phyloP scores from a whole-genome alignment of 92 coral and sea anemone species.

The Phenganax stokvisi region DNA sequence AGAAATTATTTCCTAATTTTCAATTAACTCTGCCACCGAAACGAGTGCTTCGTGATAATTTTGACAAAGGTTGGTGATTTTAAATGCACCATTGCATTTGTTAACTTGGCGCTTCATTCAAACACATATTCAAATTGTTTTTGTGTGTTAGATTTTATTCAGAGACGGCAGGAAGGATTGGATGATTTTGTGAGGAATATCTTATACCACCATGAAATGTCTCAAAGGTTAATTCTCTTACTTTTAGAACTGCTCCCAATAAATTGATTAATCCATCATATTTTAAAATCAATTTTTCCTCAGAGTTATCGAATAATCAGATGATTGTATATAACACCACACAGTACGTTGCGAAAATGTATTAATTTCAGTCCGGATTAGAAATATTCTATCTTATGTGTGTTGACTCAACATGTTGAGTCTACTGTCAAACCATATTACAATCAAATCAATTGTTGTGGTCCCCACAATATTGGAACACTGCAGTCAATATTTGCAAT shows the following conservation, averaged over 20 bases:
- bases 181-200: constrained; percentile 82
- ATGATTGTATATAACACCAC: no score
- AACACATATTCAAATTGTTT: background rate
- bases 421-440: no score
- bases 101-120: no score
- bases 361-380: no score
- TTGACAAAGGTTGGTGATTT: constrained; percentile 63
- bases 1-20: constrained; percentile 68
- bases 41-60: constrained; percentile 77
- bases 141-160: constrained; percentile 64
- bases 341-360: no score
- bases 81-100: background rate
- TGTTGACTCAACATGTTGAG: background rate
- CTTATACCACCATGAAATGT: constrained; percentile 63
- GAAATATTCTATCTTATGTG: background rate
- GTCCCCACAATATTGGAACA: no score
- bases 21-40: constrained; percentile 76
- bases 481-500: no score
- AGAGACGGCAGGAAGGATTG: constrained; percentile 75
- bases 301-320: no score
- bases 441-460: no score
- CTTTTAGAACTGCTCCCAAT: background rate
- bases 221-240: constrained; percentile 58
- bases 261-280: no score
- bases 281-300: background rate